Evolutionary conservation across 37 sponge, comb jelly and placozoan genomes (phyloP).

Genomic region (Cladorhizidae sp.): DNA sequence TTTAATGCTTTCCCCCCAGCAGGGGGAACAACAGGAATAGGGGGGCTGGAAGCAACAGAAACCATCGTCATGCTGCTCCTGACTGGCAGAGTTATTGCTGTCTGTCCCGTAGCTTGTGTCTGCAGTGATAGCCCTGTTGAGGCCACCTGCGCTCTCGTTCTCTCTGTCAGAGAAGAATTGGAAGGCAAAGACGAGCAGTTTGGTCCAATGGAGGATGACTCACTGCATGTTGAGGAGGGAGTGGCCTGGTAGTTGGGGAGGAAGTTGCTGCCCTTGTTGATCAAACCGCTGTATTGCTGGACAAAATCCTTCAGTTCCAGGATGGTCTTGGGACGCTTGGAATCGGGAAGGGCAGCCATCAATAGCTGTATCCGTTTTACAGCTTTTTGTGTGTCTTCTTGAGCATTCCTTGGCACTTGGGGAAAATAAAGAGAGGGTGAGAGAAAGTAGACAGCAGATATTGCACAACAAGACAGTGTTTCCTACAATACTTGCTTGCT

Average conservation of each 20-base stretch:
- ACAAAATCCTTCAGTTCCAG: constrained; percentile 44
- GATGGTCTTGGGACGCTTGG: constrained; percentile 37
- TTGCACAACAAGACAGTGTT: too few species aligned
- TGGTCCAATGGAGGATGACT: too few species aligned
- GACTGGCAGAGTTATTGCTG: too few species aligned
- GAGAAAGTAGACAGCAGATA: too few species aligned
- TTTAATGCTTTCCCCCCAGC: neutral
- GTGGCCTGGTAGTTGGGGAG: neutral
- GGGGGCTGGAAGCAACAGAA: neutral
- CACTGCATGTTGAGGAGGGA: too few species aligned
- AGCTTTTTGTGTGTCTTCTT: neutral
- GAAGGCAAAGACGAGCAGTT: too few species aligned
- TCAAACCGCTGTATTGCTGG: constrained; percentile 9
- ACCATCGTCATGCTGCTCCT: neutral
- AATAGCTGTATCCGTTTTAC: constrained; percentile 49
- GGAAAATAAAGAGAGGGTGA: neutral
- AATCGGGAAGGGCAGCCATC: constrained; percentile 32
- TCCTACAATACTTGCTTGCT: too few species aligned
- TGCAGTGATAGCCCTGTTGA: neutral
- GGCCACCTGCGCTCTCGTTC: neutral
- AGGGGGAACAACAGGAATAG: neutral
- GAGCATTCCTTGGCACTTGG: neutral
- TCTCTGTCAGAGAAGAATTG: too few species aligned
- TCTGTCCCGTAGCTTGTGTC: neutral
- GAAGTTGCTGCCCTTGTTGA: neutral